Conservation (phyloP, 2,113 vertebrate species). For the Cyanistes caeruleus region DNA sequence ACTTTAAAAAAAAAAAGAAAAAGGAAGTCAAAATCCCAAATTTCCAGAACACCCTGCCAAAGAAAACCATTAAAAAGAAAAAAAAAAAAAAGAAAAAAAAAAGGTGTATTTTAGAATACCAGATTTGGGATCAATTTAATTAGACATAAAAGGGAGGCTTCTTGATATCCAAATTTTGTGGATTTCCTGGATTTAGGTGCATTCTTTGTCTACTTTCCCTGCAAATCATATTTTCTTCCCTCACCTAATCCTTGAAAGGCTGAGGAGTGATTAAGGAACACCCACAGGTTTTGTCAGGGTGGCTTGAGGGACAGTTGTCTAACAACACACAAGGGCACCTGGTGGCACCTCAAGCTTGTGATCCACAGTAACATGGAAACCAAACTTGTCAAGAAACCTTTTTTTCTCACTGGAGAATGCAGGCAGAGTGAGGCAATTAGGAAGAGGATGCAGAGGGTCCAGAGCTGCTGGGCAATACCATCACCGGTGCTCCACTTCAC, state of each 20-base stretch:
- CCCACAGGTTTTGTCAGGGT: rapidly evolving
- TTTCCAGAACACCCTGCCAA: not conserved
- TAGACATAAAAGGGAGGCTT: not conserved
- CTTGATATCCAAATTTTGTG: not conserved
- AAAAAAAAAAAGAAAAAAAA: not conserved
- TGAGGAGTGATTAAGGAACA: not conserved
- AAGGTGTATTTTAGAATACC: not conserved
- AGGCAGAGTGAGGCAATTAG: rapidly evolving
- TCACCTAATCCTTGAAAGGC: not conserved
- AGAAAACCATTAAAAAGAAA: not conserved
- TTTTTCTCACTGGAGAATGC: rapidly evolving
- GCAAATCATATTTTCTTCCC: not conserved
- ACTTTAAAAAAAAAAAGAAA: not conserved
- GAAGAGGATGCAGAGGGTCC: not conserved
- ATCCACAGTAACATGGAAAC: rapidly evolving
- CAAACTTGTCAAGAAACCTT: rapidly evolving
- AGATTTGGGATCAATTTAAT: not conserved
- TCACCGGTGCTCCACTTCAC: rapidly evolving
- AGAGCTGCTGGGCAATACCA: not conserved
- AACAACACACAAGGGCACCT: not conserved
- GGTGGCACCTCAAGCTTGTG: not conserved
- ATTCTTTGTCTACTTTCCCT: not conserved
- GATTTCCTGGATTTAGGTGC: not conserved
- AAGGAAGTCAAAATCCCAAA: not conserved
- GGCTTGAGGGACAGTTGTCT: not conserved